Base-by-base conservation (phyloP, 1,140 invertebrate genomes). In the Drosophila malerkotliana region DNA sequence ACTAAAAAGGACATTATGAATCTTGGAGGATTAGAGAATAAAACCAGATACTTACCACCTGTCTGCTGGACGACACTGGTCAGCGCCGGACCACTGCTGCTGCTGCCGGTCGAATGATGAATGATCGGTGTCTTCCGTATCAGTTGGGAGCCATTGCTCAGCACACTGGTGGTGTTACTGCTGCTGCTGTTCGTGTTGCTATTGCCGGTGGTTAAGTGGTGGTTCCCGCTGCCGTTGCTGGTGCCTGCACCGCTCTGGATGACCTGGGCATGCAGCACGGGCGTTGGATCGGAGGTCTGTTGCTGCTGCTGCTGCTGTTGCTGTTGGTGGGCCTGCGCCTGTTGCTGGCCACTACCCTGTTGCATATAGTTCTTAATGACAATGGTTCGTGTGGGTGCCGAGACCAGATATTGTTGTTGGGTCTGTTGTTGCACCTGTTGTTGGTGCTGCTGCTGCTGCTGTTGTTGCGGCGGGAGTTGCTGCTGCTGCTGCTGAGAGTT, bases 361-460 rank as follows among this genome's bases (percentile, higher is more conserved):
- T 77, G 85, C 81, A 89, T 74, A 30, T 90, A 91, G 44, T 91
- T 91, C 47, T 91, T 91, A 9, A 91, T 90, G 41, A 91, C 89
- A 68, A 91, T 91, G 8, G 90, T 79, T 32, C 90, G 75, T 32
- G 90, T 79, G n/a, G 89, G 85, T 49, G 90, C 81, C 8, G 62
- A 67, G 4, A 81, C 74, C 7, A 91, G 66, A 72, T 77, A 87
- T 73, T 87, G 76, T 15, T 79, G 83, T 9, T 87, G 85, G 15
- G 32, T 10, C 12, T 73, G 74, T 8, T 76, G 72, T 12, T 77
- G 79, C 44, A 21, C 14, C 26, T 66, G 58, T 8, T 63, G 72
- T 0, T 59, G 73, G 1, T 67, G 54, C 15, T 76, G 78, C 39
- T 55, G 53, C 15, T 69, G 79, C 53, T 64, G 56, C 10, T 32